These are phyloP conservation scores for Acomys russatus DNA, from an alignment of 2,797 vertebrate species.

Conservation along the genomic window DNA sequence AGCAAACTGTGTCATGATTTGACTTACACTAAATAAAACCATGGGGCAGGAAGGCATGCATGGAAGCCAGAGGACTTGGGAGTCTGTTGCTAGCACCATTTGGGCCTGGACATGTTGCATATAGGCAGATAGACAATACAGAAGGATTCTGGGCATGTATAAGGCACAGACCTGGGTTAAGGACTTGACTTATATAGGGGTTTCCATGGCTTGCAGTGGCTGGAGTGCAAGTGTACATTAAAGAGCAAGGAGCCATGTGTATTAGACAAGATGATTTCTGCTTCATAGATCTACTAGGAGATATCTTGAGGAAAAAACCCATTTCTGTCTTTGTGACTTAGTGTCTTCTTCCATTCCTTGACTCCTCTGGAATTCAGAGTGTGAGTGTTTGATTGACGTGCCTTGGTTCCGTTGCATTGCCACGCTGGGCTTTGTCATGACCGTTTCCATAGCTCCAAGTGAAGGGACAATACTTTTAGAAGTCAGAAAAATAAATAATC, in stretches of 20 bases:
- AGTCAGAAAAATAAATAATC: slow-evolving; percentile 3
- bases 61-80: neutral
- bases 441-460: neutral
- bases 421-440: neutral
- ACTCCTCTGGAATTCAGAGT: neutral
- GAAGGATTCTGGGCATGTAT: neutral
- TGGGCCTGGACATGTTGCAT: rapidly evolving
- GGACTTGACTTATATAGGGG: rapidly evolving
- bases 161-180: neutral
- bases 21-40: neutral
- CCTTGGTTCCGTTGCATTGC: neutral
- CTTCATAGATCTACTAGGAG: neutral
- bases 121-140: neutral
- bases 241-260: neutral
- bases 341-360: neutral
- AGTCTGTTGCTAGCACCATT: neutral
- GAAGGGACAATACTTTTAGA: neutral
- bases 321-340: neutral
- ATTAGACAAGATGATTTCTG: neutral
- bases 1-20: neutral
- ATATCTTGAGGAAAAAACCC: neutral
- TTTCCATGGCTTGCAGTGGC: no score
- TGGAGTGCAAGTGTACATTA: rapidly evolving
- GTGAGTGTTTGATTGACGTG: neutral
- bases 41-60: neutral